Evolutionary conservation across 2,888 invertebrate genomes (phyloP).

Genomic region (Bugula neritina): DNA sequence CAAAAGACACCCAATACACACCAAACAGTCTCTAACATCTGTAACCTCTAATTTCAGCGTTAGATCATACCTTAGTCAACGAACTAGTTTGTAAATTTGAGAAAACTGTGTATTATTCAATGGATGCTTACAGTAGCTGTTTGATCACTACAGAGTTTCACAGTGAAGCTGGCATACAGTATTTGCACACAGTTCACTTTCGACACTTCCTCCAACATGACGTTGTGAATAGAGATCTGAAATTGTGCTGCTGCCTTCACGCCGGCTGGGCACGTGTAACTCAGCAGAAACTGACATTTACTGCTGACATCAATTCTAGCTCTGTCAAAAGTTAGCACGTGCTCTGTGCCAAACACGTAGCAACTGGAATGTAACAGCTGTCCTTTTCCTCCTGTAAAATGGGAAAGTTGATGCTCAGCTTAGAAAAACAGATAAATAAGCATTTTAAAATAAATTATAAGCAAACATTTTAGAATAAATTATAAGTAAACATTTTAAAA

Average conservation of each 20-base stretch:
- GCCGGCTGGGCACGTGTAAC: constrained; percentile 9
- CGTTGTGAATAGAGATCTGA: constrained; percentile 4
- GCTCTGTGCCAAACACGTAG: constrained; percentile 21
- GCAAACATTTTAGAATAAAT: too few relatives aligned
- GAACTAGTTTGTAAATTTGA: too few relatives aligned
- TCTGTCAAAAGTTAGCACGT: background rate
- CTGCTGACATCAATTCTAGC: background rate
- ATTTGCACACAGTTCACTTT: constrained; percentile 17
- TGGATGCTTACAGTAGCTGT: constrained; percentile 15
- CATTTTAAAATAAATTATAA: too few relatives aligned
- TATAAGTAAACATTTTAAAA: too few relatives aligned
- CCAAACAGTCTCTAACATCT: too few relatives aligned
- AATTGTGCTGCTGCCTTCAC: background rate
- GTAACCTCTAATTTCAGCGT: too few relatives aligned
- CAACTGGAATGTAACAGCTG: constrained; percentile 11
- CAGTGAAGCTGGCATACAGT: background rate
- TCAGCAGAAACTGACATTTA: background rate
- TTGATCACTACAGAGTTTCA: background rate
- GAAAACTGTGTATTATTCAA: too few relatives aligned
- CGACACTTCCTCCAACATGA: background rate
- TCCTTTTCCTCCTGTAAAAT: too few relatives aligned
- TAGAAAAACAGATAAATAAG: too few relatives aligned
- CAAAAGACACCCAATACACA: too few relatives aligned
- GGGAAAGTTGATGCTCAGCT: too few relatives aligned
- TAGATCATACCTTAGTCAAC: too few relatives aligned